phyloP scores from a whole-genome alignment of 1,140 invertebrate species.

The Zaprionus africanus region DNA sequence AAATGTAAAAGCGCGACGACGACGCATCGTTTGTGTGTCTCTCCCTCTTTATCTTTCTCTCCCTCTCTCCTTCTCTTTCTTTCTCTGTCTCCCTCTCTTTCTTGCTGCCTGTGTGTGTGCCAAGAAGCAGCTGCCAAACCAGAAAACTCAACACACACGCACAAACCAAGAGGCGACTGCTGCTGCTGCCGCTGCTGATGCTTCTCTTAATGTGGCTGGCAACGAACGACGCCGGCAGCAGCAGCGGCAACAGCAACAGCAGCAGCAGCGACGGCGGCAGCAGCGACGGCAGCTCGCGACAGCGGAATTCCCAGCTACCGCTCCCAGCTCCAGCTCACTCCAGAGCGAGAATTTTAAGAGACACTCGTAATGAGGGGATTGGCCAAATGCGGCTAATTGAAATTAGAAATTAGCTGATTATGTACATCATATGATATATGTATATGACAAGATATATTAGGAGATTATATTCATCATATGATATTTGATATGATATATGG shows the following conservation, averaged over 20 bases:
- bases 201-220: constrained; percentile 36
- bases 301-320: constrained; percentile 41
- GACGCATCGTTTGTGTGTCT: constrained; percentile 23
- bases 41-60: background rate
- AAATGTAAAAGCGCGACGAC: constrained; percentile 56
- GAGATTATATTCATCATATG: too few species aligned
- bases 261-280: constrained; percentile 1
- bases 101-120: constrained; percentile 42
- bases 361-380: constrained; percentile 36
- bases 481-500: too few species aligned
- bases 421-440: too few species aligned
- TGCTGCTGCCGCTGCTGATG: constrained; percentile 22
- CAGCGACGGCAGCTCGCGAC: constrained; percentile 7
- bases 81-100: background rate
- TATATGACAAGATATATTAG: too few species aligned
- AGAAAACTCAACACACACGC: constrained; percentile 61
- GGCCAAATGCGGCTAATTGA: constrained; percentile 31
- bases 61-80: background rate
- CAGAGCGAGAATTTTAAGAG: constrained; percentile 60
- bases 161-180: constrained; percentile 26
- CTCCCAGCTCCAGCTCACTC: constrained; percentile 35
- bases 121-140: constrained; percentile 79
- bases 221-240: constrained; percentile 40
- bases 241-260: constrained; percentile 10
- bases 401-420: background rate